Evolutionary conservation across 2,797 vertebrate species (phyloP).

Genomic region (Malurus splendens): DNA sequence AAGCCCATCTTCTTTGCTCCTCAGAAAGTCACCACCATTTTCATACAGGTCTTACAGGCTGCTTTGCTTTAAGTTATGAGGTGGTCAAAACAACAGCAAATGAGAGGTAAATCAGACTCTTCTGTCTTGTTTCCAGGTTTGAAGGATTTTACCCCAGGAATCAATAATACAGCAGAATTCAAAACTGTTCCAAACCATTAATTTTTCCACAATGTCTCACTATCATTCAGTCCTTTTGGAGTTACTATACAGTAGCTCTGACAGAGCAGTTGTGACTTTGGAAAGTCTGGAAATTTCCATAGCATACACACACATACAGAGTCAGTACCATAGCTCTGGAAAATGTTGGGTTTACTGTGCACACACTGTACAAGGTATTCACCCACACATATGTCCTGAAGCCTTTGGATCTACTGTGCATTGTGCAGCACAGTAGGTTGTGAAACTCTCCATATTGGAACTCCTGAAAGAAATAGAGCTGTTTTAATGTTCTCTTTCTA

Average conservation of each 20-base stretch:
- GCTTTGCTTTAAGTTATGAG: background rate
- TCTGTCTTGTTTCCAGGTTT: background rate
- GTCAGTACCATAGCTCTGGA: background rate
- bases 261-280: background rate
- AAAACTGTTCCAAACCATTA: background rate
- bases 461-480: background rate
- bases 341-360: background rate
- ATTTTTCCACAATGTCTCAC: background rate
- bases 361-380: background rate
- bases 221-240: background rate
- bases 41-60: background rate
- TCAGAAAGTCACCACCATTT: background rate
- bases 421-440: accelerated
- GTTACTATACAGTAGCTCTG: background rate
- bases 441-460: background rate
- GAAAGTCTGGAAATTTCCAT: background rate
- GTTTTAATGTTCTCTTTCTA: background rate
- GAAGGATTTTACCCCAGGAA: background rate
- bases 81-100: background rate
- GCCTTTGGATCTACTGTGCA: background rate
- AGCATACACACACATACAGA: too few relatives aligned
- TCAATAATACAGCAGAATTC: background rate
- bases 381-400: background rate
- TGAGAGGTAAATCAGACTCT: background rate
- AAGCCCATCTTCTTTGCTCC: background rate